A percentile compares a stretch with the other conserved stretches of the same genome.
Evolutionary conservation across 1,140 invertebrate species (phyloP).

Genomic region (Leptinotarsa undecemlineata): DNA sequence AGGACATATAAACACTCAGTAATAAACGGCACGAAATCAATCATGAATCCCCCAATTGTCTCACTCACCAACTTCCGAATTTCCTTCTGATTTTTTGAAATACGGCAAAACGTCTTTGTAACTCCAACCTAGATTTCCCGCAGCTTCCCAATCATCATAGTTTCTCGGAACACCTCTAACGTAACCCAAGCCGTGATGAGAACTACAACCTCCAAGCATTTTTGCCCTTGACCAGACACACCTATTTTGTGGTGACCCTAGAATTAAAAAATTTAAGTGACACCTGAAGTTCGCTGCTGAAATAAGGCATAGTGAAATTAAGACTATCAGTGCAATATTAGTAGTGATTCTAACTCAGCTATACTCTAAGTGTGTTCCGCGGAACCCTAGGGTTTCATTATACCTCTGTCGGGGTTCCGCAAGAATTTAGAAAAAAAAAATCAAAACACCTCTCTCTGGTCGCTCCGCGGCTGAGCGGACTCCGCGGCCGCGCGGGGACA

Average conservation of each 20-base stretch:
- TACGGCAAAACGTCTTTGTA: conserved; percentile 83
- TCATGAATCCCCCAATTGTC: too few species aligned
- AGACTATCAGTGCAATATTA: not conserved
- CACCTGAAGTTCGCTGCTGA: too few species aligned
- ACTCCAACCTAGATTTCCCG: conserved; percentile 86
- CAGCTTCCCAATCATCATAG: conserved; percentile 83
- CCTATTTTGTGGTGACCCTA: not conserved
- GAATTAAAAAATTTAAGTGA: not conserved
- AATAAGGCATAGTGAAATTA: not conserved
- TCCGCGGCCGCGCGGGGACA: too few species aligned
- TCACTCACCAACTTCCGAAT: conserved; percentile 52
- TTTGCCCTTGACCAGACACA: not conserved
- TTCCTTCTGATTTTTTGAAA: conserved; percentile 75
- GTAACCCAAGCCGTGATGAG: conserved; percentile 57
- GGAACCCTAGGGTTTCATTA: too few species aligned
- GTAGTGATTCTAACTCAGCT: not conserved
- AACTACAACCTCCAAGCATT: conserved; percentile 57
- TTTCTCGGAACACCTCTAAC: conserved; percentile 85
- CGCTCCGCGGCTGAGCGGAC: too few species aligned
- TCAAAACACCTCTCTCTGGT: too few species aligned
- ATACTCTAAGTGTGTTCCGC: too few species aligned
- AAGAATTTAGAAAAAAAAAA: too few species aligned
- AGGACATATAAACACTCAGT: too few species aligned
- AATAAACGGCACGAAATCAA: too few species aligned
- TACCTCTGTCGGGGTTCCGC: too few species aligned